A percentile compares a stretch with the other conserved stretches of the same genome.
Conservation (phyloP, 2,113 vertebrate genomes). For the Empidonax traillii region DNA sequence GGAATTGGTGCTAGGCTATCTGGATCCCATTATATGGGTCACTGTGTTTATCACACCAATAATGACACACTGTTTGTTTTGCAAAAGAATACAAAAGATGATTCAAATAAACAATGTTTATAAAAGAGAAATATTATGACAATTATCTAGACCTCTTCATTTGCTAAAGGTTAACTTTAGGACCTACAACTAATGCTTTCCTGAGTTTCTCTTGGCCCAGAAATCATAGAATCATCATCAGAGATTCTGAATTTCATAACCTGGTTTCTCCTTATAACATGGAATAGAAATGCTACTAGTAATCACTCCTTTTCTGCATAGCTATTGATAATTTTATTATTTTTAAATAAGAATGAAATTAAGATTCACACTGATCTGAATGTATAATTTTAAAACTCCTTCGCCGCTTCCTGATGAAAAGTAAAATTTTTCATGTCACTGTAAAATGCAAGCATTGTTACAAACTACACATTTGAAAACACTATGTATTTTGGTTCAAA, state of each 20-base stretch:
- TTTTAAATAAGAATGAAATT: neutral
- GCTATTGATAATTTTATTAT: neutral
- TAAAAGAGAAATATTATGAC: neutral
- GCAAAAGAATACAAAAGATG: neutral
- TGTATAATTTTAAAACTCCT: neutral
- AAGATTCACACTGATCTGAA: neutral
- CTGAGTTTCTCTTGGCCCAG: neutral
- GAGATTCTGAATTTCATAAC: neutral
- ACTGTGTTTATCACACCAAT: neutral
- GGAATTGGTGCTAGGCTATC: neutral
- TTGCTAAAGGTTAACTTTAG: neutral
- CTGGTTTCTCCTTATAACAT: neutral
- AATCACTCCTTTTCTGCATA: neutral
- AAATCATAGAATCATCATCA: neutral
- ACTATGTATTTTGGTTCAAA: neutral
- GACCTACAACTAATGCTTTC: neutral
- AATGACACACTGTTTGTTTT: neutral
- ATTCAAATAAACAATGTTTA: neutral
- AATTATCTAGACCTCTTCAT: neutral
- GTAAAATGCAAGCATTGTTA: neutral
- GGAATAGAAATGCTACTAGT: neutral
- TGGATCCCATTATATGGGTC: neutral
- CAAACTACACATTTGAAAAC: neutral
- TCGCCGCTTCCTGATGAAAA: neutral
- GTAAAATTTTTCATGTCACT: neutral